Evolutionary conservation across 2,888 invertebrate genomes (phyloP), one percentile per base, ranked within the genome.

Genomic region (Xestia xanthographa): DNA sequence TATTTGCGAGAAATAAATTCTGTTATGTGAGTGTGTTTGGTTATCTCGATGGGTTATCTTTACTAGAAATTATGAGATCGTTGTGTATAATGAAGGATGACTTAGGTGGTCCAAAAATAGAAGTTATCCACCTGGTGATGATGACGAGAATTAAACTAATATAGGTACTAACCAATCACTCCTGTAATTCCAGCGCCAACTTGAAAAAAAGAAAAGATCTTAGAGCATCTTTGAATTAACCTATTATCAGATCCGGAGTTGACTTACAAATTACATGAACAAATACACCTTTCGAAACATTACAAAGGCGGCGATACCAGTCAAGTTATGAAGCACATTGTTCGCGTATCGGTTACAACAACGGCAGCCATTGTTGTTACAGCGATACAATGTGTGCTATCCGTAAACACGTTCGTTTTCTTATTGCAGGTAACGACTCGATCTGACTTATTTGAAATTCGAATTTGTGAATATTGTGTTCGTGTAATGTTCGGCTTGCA

Each of bases 261-360:
- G 38, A 14, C 34, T 65, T 53, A n/a, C 34, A 75, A 83, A 69
- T 74, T 66, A 73, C 9, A 62, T 62, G 14, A 43, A 73, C 79
- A 84, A 75, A 76, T 77, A 75, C 53, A 79, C 75, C 66, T 75
- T 63, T 71, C 65, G 56, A 60, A 72, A 53, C 29, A 66, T 77
- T 75, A 79, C 77, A 83, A 86, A 73, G 77, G 73, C 60, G 58
- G 45, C 53, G 72, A 77, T 83, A 77, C 66, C 45, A 69, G 77
- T 74, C 67, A 80, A 84, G 82, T 83, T 83, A 83, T 69, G 66
- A 62, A 66, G 66, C 50, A 38, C 48, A 86, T 86, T 86, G 86
- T 86, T 79, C 71, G 63, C 56, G 75, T 80, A 85, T 83, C 69
- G 83, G 87, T 80, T 83, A 74, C 83, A 80, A 70, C 80, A 80